Percentiles rank a stretch among this genome's conserved stretches.
Evolutionary conservation across 2,888 invertebrate species (phyloP).

Genomic region (Dioctria linearis): DNA sequence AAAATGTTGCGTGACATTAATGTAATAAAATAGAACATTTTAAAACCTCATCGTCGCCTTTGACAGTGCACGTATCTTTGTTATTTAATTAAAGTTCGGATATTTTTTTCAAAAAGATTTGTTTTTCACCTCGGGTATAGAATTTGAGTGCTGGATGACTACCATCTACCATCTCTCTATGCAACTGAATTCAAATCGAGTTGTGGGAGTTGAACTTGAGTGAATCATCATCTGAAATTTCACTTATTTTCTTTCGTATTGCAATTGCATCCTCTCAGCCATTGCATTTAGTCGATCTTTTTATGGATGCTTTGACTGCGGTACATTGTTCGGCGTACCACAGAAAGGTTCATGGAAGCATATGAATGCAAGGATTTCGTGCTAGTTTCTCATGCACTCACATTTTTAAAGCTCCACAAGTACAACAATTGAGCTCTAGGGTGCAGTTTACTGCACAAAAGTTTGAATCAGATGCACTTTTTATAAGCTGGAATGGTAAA

Average conservation of each 20-base stretch:
- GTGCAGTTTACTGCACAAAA: neutral
- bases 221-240: neutral
- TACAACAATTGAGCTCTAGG: too few species aligned
- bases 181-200: too few species aligned
- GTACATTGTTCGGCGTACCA: neutral
- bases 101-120: too few species aligned
- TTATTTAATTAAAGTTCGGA: too few species aligned
- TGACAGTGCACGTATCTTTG: too few species aligned
- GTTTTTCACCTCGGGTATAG: too few species aligned
- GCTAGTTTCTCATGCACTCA: neutral
- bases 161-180: too few species aligned
- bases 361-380: neutral
- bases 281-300: neutral
- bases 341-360: neutral
- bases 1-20: too few species aligned
- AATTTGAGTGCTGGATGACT: too few species aligned
- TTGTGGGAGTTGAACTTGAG: too few species aligned
- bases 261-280: neutral
- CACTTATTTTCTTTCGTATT: slow-evolving; percentile 12
- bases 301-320: neutral
- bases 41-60: too few species aligned
- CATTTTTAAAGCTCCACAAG: neutral
- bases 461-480: slow-evolving; percentile 8
- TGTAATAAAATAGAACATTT: too few species aligned
- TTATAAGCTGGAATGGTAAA: neutral